Evolutionary conservation across 1,140 invertebrate species (phyloP).

Genomic region (Drosophila virilis): DNA sequence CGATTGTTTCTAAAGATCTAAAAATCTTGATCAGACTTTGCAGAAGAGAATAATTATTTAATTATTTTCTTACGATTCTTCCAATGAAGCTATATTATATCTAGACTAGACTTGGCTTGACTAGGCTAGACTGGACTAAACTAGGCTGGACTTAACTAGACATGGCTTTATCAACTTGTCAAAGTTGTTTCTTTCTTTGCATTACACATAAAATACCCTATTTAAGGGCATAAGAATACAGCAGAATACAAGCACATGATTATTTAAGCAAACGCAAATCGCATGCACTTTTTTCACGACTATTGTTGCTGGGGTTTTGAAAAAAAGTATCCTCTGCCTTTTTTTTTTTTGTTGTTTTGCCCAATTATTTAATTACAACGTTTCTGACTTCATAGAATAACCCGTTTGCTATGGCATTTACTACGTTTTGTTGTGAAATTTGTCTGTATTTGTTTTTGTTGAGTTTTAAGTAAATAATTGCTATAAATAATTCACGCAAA

Average conservation of each 20-base stretch:
- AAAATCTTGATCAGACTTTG: too few species aligned
- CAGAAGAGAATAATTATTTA: too few species aligned
- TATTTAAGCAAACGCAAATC: conserved; percentile 63
- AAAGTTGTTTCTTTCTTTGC: too few species aligned
- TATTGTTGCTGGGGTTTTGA: conserved; percentile 33
- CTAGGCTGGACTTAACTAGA: too few species aligned
- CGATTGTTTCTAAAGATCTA: too few species aligned
- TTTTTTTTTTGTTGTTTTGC: conserved; percentile 40
- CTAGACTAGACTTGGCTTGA: too few species aligned
- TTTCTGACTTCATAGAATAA: neutral
- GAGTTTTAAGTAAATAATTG: conserved; percentile 40
- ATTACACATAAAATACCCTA: too few species aligned
- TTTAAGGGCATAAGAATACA: neutral
- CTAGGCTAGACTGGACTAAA: too few species aligned
- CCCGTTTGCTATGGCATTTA: conserved; percentile 11
- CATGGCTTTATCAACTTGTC: too few species aligned
- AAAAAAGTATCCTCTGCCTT: conserved; percentile 14
- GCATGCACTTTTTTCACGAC: conserved; percentile 49
- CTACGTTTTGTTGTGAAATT: conserved; percentile 40
- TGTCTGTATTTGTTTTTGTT: conserved; percentile 18
- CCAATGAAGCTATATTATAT: too few species aligned
- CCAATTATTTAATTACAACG: conserved; percentile 64
- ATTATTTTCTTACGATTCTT: too few species aligned
- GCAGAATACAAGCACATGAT: conserved; percentile 59
- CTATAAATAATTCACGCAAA: conserved; percentile 45